Percentiles rank a stretch among this genome's conserved stretches.
Conservation (phyloP, 2,888 invertebrate species). For the Volucella bombylans region DNA sequence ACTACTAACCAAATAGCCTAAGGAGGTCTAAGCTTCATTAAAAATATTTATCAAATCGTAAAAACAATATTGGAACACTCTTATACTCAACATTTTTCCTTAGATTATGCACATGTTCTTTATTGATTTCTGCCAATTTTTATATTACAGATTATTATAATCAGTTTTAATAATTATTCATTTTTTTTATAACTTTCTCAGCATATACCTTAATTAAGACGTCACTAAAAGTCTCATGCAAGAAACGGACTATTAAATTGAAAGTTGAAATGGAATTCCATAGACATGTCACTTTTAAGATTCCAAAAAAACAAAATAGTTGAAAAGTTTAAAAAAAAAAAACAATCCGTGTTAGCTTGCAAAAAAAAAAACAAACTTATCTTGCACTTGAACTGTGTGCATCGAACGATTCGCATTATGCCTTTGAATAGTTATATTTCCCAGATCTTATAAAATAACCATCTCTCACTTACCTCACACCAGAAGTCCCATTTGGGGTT, state of each 20-base stretch:
- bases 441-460: neutral
- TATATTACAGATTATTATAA: too few relatives aligned
- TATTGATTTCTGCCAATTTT: too few relatives aligned
- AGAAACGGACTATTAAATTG: neutral
- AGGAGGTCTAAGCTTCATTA: too few relatives aligned
- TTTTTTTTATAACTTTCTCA: too few relatives aligned
- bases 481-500: constrained; percentile 98
- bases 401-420: constrained; percentile 43
- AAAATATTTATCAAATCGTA: too few relatives aligned
- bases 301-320: neutral
- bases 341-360: constrained; percentile 59
- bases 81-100: too few relatives aligned
- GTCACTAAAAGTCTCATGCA: too few relatives aligned
- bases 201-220: too few relatives aligned
- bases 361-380: constrained; percentile 37
- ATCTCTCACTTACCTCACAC: constrained; percentile 91
- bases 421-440: constrained; percentile 13
- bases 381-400: constrained; percentile 40
- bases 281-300: constrained; percentile 19
- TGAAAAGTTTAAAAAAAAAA: constrained; percentile 10
- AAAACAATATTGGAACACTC: too few relatives aligned
- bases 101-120: too few relatives aligned
- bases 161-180: too few relatives aligned
- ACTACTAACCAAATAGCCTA: too few relatives aligned
- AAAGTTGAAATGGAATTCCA: neutral